Evolutionary conservation across 2,113 vertebrate species (phyloP).

Genomic region (Takifugu bimaculatus): DNA sequence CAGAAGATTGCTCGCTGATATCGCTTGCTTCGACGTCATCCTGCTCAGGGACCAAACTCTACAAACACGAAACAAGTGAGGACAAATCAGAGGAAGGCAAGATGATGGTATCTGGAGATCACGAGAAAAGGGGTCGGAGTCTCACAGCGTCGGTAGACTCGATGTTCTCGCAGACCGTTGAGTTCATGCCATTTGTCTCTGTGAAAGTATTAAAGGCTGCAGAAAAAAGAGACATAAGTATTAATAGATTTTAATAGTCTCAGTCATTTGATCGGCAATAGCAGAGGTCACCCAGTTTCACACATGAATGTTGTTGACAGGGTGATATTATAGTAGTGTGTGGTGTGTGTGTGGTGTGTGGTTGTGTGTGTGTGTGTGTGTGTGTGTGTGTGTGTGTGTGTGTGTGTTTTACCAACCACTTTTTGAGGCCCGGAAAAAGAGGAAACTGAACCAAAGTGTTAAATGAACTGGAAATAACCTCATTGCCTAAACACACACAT

Average conservation of each 20-base stretch:
- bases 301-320: too few relatives aligned
- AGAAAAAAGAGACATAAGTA: neutral
- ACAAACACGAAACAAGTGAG: neutral
- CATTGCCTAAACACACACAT: conserved; percentile 15
- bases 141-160: neutral
- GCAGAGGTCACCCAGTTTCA: neutral
- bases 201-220: neutral
- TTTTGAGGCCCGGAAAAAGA: conserved; percentile 15
- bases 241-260: too few relatives aligned
- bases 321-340: neutral
- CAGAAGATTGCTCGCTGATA: neutral
- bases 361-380: neutral
- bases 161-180: neutral
- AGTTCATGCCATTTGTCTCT: neutral
- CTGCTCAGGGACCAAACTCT: accelerated
- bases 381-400: neutral
- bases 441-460: conserved; percentile 17
- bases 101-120: too few relatives aligned
- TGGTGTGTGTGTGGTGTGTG: conserved; percentile 1
- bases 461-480: conserved; percentile 8
- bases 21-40: accelerated
- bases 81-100: neutral
- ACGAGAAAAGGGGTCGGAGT: neutral
- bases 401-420: conserved; percentile 28
- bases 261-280: neutral